These are phyloP conservation scores for Oreamnos americanus DNA, from an alignment of 2,113 vertebrate species.

Conservation along the genomic window DNA sequence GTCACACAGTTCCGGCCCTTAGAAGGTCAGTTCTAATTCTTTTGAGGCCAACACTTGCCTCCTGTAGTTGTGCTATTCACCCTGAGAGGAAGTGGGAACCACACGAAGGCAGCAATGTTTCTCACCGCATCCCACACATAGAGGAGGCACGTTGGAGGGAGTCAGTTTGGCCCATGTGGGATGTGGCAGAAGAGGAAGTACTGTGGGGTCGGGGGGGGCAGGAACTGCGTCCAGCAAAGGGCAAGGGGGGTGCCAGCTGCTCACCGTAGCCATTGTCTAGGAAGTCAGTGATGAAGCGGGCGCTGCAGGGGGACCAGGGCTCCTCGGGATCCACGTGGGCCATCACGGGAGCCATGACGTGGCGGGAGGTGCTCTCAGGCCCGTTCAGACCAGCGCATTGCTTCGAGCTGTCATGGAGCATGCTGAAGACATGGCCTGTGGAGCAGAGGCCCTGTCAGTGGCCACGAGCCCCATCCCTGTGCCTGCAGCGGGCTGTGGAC, in stretches of 20 bases:
- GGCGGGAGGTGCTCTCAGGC: conserved; percentile 31
- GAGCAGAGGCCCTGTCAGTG: neutral
- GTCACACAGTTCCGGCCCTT: neutral
- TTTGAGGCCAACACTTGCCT: neutral
- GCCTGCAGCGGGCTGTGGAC: neutral
- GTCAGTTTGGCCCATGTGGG: rapidly evolving
- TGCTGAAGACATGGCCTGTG: conserved; percentile 82
- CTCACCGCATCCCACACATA: neutral
- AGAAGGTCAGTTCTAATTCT: neutral
- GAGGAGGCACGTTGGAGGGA: neutral
- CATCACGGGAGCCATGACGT: conserved; percentile 81
- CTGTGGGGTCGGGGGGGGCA: neutral
- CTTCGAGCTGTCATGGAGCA: conserved; percentile 82
- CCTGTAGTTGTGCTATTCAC: neutral
- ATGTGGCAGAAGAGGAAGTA: neutral
- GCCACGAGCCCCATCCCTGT: neutral
- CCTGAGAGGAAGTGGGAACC: neutral
- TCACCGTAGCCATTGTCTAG: conserved; percentile 81
- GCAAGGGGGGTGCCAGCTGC: neutral
- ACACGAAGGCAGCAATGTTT: neutral
- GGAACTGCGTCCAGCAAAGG: neutral
- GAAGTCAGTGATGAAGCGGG: conserved; percentile 82
- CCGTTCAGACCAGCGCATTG: conserved; percentile 69
- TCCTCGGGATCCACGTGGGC: conserved; percentile 78
- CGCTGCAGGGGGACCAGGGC: conserved; percentile 83